Evolutionary conservation across 1,140 invertebrate genomes (phyloP), one percentile per base, ranked within the genome.

Genomic region (Drosophila quadrilineata): DNA sequence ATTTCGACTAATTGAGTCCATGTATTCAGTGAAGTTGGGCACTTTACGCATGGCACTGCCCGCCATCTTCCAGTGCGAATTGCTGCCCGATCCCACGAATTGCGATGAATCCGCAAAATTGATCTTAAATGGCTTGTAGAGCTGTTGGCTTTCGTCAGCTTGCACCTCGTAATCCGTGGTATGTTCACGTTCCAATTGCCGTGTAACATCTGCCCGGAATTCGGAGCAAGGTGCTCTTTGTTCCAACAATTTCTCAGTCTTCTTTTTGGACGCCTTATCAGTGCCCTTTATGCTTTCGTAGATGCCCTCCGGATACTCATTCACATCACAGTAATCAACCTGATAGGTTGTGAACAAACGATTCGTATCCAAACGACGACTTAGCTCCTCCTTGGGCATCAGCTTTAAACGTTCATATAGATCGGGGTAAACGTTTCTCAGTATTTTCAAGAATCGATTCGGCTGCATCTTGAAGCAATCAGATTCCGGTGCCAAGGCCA

Each of bases 291-390:
- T 75, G 31, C 82, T 87, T 14, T 89, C 82, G 33, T 89, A 89
- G 6, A 89, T 75, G 5, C 88, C 88, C 14, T 87, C 79, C 2
- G 88, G 85, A 52, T 87, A 89, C 64, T 91, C 90, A 87, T 91
- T 89, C 49, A 90, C 82, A 24, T 90, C 77, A 16, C 91, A 89
- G 64, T 87, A 93, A 71, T 93, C 92, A 3, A 91, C 82, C 71
- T 92, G 91, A 75, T 93, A 93, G 0, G 92, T 93, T 5, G 91
- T 91, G 21, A 82, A 90, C 52, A 92, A 73, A 26, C 92, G 88
- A 73, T 92, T 91, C 14, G 71, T 77, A 49, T 92, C 90, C 9
- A 92, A 86, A 17, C 90, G 79, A 3, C 90, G 87, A 10, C 90
- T 79, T 6, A 91, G 62, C 56, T 92, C 91, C 36, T 91, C 89